Evolutionary conservation across 2,888 invertebrate species (phyloP).

Genomic region (Andrena marginata): DNA sequence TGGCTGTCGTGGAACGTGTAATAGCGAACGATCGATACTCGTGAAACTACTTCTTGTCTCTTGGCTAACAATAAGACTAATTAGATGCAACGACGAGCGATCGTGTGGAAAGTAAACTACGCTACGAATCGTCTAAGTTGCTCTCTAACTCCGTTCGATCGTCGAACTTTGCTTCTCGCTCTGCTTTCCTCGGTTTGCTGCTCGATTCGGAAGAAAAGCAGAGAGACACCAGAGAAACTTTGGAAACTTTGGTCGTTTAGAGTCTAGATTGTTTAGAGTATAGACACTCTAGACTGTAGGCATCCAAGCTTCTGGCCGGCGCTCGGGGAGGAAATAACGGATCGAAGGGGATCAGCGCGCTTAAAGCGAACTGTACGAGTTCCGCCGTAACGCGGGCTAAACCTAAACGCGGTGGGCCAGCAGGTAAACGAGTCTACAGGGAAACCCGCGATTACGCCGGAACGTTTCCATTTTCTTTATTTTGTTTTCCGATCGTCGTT

Average conservation of each 20-base stretch:
- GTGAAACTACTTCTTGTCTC: slow-evolving; percentile 56
- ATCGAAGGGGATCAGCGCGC: background rate
- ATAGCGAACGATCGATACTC: slow-evolving; percentile 55
- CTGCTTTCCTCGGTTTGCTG: slow-evolving; percentile 9
- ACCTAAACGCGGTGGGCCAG: background rate
- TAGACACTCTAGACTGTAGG: background rate
- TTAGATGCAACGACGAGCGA: slow-evolving; percentile 24
- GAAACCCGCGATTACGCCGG: background rate
- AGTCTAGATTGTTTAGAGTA: background rate
- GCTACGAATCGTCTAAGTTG: slow-evolving; percentile 24
- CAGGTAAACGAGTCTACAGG: background rate
- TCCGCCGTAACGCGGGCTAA: background rate
- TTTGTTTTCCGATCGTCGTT: background rate
- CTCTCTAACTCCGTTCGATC: slow-evolving; percentile 10
- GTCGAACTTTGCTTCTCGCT: slow-evolving; percentile 15
- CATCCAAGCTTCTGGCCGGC: background rate
- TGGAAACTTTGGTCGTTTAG: background rate
- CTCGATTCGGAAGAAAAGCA: background rate
- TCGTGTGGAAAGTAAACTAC: slow-evolving; percentile 19
- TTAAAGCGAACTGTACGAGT: background rate
- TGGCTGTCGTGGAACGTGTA: slow-evolving; percentile 14
- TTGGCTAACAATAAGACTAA: slow-evolving; percentile 11
- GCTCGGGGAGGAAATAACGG: background rate
- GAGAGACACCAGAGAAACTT: background rate
- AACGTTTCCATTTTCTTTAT: background rate